Conservation (phyloP, 2,797 vertebrate genomes). For the Sebastes baramenuke region DNA sequence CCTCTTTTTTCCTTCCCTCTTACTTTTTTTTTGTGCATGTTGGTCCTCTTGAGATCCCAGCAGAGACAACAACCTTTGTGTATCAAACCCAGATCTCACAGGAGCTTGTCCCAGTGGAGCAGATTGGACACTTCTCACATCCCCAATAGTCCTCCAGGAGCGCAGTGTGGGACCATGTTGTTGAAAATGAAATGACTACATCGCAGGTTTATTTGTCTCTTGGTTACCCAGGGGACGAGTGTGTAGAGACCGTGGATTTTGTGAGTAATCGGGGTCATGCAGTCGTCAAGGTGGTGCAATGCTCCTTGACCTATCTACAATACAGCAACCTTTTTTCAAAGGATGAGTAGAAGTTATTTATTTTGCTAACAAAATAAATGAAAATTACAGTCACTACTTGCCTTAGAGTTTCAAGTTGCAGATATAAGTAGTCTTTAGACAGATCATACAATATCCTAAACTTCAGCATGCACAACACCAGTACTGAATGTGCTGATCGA, state of each 20-base stretch:
- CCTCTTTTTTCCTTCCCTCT: slow-evolving; percentile 16
- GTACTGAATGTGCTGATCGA: neutral
- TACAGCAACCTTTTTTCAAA: neutral
- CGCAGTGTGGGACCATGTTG: neutral
- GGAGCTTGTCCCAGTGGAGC: slow-evolving; percentile 19
- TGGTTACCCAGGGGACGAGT: neutral
- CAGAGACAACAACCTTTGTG: slow-evolving; percentile 39
- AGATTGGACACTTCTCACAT: slow-evolving; percentile 10
- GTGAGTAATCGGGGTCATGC: neutral
- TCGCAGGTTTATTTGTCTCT: neutral
- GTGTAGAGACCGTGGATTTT: neutral
- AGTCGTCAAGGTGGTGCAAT: neutral
- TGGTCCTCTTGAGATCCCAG: slow-evolving; percentile 30
- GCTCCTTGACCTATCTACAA: neutral
- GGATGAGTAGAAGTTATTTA: neutral
- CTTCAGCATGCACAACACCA: neutral
- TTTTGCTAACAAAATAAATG: neutral
- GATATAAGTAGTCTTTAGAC: neutral
- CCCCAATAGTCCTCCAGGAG: neutral
- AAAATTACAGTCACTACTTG: neutral
- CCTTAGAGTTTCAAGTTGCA: neutral
- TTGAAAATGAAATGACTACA: neutral
- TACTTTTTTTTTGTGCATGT: slow-evolving; percentile 22
- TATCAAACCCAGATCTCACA: slow-evolving; percentile 40
- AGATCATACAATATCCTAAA: neutral